Conservation (phyloP, 2,797 vertebrate species). For the Botia kubotai region DNA sequence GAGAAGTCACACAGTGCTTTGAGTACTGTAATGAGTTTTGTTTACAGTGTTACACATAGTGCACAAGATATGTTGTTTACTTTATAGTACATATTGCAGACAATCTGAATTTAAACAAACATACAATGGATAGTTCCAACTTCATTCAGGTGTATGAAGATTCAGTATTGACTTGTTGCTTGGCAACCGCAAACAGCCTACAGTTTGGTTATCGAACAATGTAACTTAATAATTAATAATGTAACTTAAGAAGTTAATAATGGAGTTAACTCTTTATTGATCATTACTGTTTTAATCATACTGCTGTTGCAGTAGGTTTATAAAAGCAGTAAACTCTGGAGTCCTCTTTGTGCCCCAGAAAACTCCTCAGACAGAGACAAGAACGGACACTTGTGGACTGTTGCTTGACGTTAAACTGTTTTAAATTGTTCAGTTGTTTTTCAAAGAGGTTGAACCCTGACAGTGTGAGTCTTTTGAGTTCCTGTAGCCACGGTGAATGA, state of each 20-base stretch:
- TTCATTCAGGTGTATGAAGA: neutral
- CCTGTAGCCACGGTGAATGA: neutral
- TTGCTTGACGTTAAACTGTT: neutral
- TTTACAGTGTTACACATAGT: neutral
- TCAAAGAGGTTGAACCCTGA: neutral
- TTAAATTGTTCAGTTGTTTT: neutral
- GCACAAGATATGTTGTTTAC: neutral
- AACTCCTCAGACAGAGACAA: neutral
- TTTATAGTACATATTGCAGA: neutral
- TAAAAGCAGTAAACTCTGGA: neutral
- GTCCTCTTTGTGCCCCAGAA: neutral
- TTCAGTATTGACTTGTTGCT: neutral
- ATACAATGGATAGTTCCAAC: neutral
- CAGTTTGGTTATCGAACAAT: too few relatives aligned
- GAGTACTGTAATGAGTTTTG: slow-evolving; percentile 12
- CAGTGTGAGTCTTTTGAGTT: neutral
- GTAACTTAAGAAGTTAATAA: neutral
- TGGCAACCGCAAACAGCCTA: neutral
- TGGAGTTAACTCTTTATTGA: neutral
- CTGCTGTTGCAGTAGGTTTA: neutral
- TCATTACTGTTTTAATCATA: neutral
- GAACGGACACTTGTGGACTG: neutral
- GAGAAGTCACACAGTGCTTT: slow-evolving; percentile 16
- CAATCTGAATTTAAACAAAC: neutral
- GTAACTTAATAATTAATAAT: neutral